Percentiles rank a stretch among this genome's conserved stretches.
Conservation (phyloP, 2,888 invertebrate genomes). For the Stegana nigrithorax region DNA sequence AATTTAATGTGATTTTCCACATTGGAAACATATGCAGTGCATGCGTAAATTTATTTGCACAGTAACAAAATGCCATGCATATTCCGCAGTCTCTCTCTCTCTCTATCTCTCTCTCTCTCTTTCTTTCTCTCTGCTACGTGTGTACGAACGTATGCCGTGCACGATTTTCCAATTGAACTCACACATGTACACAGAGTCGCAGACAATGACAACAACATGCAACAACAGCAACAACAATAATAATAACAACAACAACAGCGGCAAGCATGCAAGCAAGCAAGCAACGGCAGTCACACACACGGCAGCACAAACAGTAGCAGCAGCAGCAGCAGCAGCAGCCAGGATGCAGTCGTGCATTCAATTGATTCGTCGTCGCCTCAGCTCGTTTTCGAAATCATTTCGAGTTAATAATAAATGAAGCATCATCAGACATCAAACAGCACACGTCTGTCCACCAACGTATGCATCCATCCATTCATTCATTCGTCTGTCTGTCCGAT, state of each 20-base stretch:
- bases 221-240: conserved; percentile 27
- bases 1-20: conserved; percentile 11
- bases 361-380: conserved; percentile 65
- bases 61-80: too few species aligned
- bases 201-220: conserved; percentile 26
- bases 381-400: conserved; percentile 54
- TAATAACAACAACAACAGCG: conserved; percentile 24
- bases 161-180: conserved; percentile 67
- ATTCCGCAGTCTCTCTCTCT: too few species aligned
- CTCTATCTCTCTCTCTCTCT: too few species aligned
- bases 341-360: conserved; percentile 65
- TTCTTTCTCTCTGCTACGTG: too few species aligned
- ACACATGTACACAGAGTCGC: conserved; percentile 45
- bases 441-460: too few species aligned
- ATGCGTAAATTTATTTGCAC: not conserved
- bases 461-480: too few species aligned
- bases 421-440: conserved; percentile 59
- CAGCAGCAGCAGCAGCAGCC: too few species aligned
- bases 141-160: conserved; percentile 51
- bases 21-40: conserved; percentile 6
- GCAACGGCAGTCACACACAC: conserved; percentile 21
- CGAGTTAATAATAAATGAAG: conserved; percentile 65
- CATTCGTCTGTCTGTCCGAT: conserved; percentile 2
- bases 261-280: conserved; percentile 23
- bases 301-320: conserved; percentile 18